Evolutionary conservation across 92 coral and sea anemone genomes (phyloP), one percentile per base, ranked within the genome.

Genomic region (Pocillopora meandrina): DNA sequence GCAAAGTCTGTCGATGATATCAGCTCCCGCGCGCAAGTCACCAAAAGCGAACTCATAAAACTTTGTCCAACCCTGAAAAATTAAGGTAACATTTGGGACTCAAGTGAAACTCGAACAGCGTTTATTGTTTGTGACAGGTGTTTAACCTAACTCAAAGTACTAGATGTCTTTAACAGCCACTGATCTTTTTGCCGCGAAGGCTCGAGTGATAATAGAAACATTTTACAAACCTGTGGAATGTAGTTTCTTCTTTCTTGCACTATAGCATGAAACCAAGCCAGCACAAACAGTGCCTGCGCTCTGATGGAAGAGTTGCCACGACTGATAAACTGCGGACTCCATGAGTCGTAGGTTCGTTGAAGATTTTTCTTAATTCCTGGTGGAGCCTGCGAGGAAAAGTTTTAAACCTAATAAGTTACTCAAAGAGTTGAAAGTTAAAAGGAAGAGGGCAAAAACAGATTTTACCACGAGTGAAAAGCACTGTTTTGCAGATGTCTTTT

Each of bases 191-290:
- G 52, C 52, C 4, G 52, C 4, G 52, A 42, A 42, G 52, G 52
- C 52, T 7, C 8, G 8, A 42, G 7, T 2, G 52, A 42, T 42
- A 1, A 65, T 33, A n/a, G 15, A 47, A 49, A 11, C 5, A 57
- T 21, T 12, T 7, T 58, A 31, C 17, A 5, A 82, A 96, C 98
- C 98, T 96, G 98, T 35, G 98, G 98, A 74, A 96, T 96, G 89
- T 96, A 96, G 85, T 96, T 96, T 34, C 98, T 91, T 76, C 98
- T 86, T 61, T 96, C 98, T 75, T 96, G 98, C 34, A 96, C 89
- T 69, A 96, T 93, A 6, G 98, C 98, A 71, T 96, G 98, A 91
- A 96, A 96, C 98, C 98, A 96, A 18, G 98, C 96, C 64, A 96
- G 76, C 73, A 96, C 96, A 82, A 96, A 96, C 70, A 96, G 91